These are phyloP conservation scores for Sinotaia quadrata DNA, from an alignment of 2,888 invertebrate genomes.

Conservation along the genomic window DNA sequence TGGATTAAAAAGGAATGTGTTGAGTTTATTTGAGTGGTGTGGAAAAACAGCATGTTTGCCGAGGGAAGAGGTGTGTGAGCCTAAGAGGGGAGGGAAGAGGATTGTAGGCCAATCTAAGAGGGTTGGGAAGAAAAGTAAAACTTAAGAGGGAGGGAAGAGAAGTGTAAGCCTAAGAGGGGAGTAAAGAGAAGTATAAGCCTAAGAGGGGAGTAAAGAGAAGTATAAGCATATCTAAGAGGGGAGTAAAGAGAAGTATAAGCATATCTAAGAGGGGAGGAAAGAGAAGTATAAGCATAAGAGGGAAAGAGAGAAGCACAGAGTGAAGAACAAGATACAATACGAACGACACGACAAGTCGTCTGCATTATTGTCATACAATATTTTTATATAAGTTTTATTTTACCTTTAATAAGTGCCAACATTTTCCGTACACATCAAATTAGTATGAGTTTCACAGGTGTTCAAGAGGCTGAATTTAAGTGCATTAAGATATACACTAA, in stretches of 20 bases:
- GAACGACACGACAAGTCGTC: too few relatives aligned
- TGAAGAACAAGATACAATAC: not conserved
- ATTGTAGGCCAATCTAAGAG: constrained; percentile 2
- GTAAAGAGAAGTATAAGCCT: not conserved
- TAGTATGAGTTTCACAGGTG: too few relatives aligned
- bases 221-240: not conserved
- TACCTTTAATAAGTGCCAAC: too few relatives aligned
- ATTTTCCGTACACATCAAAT: too few relatives aligned
- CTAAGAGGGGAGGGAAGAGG: constrained; percentile 7
- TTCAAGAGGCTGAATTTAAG: too few relatives aligned
- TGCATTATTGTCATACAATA: too few relatives aligned
- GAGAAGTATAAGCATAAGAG: constrained; percentile 8
- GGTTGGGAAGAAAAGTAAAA: not conserved
- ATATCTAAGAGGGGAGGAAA: constrained; percentile 11
- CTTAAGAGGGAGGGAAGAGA: constrained; percentile 3
- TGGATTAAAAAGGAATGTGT: too few relatives aligned
- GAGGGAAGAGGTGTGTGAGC: not conserved
- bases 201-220: not conserved
- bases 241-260: not conserved
- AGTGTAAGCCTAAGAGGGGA: not conserved
- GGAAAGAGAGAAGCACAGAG: constrained; percentile 15
- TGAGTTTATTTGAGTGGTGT: too few relatives aligned
- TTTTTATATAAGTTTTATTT: too few relatives aligned
- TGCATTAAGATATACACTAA: too few relatives aligned
- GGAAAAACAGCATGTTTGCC: constrained; percentile 11